These are phyloP conservation scores for Lepus oiostolus DNA, from an alignment of 2,797 vertebrate species.

Conservation along the genomic window DNA sequence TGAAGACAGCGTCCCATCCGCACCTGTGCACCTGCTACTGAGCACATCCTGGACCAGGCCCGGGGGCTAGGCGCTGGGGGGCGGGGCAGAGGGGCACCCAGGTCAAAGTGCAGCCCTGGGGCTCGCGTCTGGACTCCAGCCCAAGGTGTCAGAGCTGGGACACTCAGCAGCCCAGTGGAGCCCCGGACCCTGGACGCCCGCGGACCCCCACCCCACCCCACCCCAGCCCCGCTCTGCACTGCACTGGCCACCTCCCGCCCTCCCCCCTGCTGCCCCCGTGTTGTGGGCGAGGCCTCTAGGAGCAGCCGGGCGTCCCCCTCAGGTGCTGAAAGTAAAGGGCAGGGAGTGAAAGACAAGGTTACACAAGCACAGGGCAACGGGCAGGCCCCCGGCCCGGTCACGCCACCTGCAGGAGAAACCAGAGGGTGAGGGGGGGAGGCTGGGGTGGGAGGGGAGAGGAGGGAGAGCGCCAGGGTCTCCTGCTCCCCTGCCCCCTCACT, in stretches of 20 bases:
- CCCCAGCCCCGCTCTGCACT: background rate
- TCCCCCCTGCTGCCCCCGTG: slow-evolving; percentile 47
- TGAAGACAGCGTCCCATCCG: background rate
- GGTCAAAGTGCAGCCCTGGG: too few species aligned
- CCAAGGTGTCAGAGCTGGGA: too few species aligned
- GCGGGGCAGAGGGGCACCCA: background rate
- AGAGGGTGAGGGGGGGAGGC: slow-evolving; percentile 68
- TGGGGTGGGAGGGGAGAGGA: slow-evolving; percentile 77
- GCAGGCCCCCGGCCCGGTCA: too few species aligned
- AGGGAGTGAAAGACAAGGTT: slow-evolving; percentile 81
- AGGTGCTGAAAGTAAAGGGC: slow-evolving; percentile 84
- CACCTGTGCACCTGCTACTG: background rate
- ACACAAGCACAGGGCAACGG: slow-evolving; percentile 58
- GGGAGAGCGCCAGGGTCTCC: slow-evolving; percentile 73
- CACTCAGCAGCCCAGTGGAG: background rate
- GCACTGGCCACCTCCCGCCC: too few species aligned
- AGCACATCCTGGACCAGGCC: slow-evolving; percentile 72
- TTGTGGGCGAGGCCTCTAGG: slow-evolving; percentile 79
- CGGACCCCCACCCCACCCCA: background rate
- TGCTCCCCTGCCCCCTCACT: slow-evolving; percentile 67
- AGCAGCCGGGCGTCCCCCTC: slow-evolving; percentile 69
- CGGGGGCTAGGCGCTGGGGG: background rate
- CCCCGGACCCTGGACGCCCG: background rate
- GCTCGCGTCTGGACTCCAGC: background rate
- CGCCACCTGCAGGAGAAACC: slow-evolving; percentile 86